Conservation (phyloP, 1,140 invertebrate genomes). For the Pomacea maculata region DNA sequence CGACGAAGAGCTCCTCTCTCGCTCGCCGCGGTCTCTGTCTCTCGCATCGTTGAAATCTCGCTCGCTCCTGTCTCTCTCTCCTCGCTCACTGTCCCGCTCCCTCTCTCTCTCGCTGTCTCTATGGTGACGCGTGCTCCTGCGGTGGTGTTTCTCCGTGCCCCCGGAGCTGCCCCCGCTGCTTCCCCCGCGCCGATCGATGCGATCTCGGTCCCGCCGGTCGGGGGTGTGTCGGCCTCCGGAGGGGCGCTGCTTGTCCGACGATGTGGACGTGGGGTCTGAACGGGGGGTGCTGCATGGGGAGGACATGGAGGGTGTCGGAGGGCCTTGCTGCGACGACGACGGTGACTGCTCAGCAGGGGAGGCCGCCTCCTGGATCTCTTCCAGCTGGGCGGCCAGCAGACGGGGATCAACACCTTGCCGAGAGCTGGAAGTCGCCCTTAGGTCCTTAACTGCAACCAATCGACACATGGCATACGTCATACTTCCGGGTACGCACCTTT, state of each 20-base stretch:
- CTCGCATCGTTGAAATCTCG: background rate
- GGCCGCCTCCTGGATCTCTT: conserved; percentile 53
- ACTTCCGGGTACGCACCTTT: no score
- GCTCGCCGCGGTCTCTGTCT: background rate
- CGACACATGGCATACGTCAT: no score
- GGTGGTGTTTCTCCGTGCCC: conserved; percentile 5
- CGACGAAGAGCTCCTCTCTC: background rate
- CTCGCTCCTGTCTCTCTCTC: conserved; percentile 3
- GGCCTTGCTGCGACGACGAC: conserved; percentile 56
- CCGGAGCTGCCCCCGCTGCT: background rate
- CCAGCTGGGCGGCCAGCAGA: conserved; percentile 55
- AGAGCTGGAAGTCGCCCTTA: background rate
- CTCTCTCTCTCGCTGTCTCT: conserved; percentile 6
- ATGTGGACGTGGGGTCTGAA: conserved; percentile 55
- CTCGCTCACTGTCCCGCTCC: conserved; percentile 8
- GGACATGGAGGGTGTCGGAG: conserved; percentile 58
- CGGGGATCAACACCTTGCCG: conserved; percentile 51
- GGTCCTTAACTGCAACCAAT: conserved; percentile 8
- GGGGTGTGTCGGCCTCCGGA: conserved; percentile 8
- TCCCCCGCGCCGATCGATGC: background rate
- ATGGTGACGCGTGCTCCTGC: conserved; percentile 20
- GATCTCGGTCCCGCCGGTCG: background rate
- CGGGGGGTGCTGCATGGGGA: conserved; percentile 59
- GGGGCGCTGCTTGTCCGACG: conserved; percentile 49
- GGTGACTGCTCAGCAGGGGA: conserved; percentile 54